Percentiles rank a stretch among this genome's conserved stretches.
These are phyloP conservation scores for Plebejus argus DNA, from an alignment of 2,888 invertebrate genomes.

Conservation along the genomic window DNA sequence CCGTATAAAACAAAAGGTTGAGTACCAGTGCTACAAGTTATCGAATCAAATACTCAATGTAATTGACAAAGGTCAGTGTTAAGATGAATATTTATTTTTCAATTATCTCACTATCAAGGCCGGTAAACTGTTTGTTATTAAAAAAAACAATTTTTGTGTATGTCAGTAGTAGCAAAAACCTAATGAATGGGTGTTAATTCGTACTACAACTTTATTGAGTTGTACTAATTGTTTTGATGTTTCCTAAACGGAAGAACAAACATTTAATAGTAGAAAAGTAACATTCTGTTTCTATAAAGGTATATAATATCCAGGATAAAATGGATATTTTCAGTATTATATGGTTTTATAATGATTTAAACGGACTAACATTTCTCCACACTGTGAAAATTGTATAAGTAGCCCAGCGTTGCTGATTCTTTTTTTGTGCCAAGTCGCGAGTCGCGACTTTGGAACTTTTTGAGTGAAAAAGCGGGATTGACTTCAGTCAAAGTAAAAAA, in stretches of 20 bases:
- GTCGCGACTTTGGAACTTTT: too few species aligned
- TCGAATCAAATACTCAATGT: conserved; percentile 50
- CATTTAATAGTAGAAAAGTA: neutral
- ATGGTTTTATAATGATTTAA: too few species aligned
- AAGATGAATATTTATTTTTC: conserved; percentile 63
- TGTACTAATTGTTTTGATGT: neutral
- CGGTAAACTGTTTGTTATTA: conserved; percentile 41
- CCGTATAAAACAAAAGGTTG: neutral
- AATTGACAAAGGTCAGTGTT: conserved; percentile 65
- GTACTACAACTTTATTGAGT: neutral
- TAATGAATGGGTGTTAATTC: conserved; percentile 3
- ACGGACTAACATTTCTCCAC: too few species aligned
- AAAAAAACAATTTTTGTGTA: conserved; percentile 35
- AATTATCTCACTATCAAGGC: conserved; percentile 66
- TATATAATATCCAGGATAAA: too few species aligned
- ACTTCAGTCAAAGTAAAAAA: too few species aligned
- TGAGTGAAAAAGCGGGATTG: too few species aligned
- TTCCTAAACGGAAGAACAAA: neutral
- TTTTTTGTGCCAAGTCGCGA: too few species aligned
- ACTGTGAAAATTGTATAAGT: too few species aligned
- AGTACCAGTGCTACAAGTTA: conserved; percentile 5
- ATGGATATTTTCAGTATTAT: too few species aligned
- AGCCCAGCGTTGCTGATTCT: too few species aligned
- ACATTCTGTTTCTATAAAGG: too few species aligned
- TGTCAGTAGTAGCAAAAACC: neutral